Percentiles rank a stretch among this genome's conserved stretches.
Evolutionary conservation across 2,797 vertebrate species (phyloP).

Genomic region (Scolopax rusticola): DNA sequence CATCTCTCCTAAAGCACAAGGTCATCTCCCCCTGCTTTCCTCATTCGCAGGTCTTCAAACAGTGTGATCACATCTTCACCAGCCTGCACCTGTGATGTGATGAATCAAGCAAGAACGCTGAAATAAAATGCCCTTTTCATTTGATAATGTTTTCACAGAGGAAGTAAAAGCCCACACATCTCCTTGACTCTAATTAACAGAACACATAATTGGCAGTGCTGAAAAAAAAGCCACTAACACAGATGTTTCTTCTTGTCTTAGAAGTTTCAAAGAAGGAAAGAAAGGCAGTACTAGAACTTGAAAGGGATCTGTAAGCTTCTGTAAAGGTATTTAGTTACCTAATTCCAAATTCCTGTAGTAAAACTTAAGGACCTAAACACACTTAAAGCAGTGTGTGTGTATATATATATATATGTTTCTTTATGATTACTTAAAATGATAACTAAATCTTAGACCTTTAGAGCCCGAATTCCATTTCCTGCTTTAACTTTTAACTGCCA

Average conservation of each 20-base stretch:
- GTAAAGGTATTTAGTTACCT: neutral
- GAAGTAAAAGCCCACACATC: slow-evolving; percentile 12
- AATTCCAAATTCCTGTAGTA: neutral
- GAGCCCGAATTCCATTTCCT: neutral
- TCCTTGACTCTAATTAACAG: slow-evolving; percentile 37
- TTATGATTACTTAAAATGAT: neutral
- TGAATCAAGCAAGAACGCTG: neutral
- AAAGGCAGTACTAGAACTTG: neutral
- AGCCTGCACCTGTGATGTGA: neutral
- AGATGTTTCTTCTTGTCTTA: slow-evolving; percentile 18
- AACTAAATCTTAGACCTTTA: neutral
- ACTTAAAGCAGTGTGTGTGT: neutral
- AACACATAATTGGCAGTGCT: neutral
- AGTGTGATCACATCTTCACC: neutral
- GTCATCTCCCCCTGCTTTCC: neutral
- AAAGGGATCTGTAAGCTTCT: neutral
- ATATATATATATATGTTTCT: neutral
- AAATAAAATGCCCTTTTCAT: neutral
- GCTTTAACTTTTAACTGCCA: neutral
- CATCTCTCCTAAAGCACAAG: neutral
- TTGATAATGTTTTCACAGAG: neutral
- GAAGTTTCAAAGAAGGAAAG: neutral
- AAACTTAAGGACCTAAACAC: neutral
- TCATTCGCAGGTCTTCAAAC: neutral
- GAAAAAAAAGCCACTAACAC: neutral